Conservation (phyloP, 2,797 vertebrate genomes). For the Intellagama lesueurii region DNA sequence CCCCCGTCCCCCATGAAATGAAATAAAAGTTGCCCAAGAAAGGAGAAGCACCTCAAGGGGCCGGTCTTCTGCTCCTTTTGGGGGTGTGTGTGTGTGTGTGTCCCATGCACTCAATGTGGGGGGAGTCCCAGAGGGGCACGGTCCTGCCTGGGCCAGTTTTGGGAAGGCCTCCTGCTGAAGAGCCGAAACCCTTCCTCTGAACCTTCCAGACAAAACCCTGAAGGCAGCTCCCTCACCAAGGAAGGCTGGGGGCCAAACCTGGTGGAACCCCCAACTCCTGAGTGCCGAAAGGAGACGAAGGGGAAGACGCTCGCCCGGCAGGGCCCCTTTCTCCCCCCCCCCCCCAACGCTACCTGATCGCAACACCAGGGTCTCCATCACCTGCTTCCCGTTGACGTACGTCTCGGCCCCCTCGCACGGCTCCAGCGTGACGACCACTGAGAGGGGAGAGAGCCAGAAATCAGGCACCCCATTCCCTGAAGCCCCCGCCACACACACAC, state of each 20-base stretch:
- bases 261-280: too few relatives aligned
- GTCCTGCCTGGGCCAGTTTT: not conserved
- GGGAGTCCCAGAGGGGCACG: not conserved
- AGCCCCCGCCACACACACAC: not conserved
- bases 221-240: not conserved
- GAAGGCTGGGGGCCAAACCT: rapidly evolving
- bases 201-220: too few relatives aligned
- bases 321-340: rapidly evolving
- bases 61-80: too few relatives aligned
- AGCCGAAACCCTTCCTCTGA: too few relatives aligned
- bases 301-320: not conserved
- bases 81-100: too few relatives aligned
- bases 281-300: too few relatives aligned
- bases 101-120: too few relatives aligned
- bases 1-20: too few relatives aligned
- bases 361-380: slow-evolving; percentile 80
- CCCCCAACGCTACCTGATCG: slow-evolving; percentile 80
- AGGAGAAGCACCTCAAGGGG: too few relatives aligned
- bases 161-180: too few relatives aligned
- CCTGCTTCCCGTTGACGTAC: slow-evolving; percentile 88
- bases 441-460: not conserved
- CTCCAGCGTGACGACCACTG: slow-evolving; percentile 87
- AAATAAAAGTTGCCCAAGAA: too few relatives aligned
- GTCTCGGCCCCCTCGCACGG: slow-evolving; percentile 86
- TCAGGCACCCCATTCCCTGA: not conserved